phyloP scores from a whole-genome alignment of 1,140 invertebrate species.

The Muscidifurax raptorellus region DNA sequence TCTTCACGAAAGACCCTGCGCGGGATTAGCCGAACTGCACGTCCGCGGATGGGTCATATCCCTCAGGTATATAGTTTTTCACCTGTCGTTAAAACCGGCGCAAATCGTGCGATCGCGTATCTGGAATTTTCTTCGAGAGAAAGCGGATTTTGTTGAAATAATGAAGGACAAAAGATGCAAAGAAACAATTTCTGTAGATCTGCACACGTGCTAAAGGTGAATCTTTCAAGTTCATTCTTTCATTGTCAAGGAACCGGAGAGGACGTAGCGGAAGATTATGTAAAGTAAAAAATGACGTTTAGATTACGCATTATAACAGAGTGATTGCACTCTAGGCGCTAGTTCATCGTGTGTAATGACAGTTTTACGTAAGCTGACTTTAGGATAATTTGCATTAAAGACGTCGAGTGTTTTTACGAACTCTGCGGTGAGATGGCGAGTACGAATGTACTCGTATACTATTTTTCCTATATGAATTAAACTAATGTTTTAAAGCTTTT shows the following conservation, averaged over 20 bases:
- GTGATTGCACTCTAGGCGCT: slow-evolving; percentile 34
- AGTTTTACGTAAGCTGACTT: slow-evolving; percentile 7
- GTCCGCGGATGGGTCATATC: no score
- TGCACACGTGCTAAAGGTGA: background rate
- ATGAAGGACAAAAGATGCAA: background rate
- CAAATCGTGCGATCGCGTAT: no score
- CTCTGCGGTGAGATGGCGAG: background rate
- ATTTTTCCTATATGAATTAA: no score
- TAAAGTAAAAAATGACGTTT: slow-evolving; percentile 9
- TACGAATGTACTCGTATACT: no score
- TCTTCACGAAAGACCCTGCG: no score
- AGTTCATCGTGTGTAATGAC: background rate
- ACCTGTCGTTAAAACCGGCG: no score
- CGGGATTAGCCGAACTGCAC: no score
- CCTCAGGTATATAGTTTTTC: no score
- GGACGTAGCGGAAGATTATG: slow-evolving; percentile 5
- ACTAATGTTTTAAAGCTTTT: no score
- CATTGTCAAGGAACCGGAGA: background rate
- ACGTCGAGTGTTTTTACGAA: background rate
- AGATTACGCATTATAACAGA: background rate
- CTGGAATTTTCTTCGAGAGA: no score
- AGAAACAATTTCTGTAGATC: background rate
- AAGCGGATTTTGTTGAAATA: no score
- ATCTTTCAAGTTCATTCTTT: background rate
- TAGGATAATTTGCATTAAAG: slow-evolving; percentile 6